Conservation (phyloP, 2,797 vertebrate genomes). For the Pachyuromys duprasi region DNA sequence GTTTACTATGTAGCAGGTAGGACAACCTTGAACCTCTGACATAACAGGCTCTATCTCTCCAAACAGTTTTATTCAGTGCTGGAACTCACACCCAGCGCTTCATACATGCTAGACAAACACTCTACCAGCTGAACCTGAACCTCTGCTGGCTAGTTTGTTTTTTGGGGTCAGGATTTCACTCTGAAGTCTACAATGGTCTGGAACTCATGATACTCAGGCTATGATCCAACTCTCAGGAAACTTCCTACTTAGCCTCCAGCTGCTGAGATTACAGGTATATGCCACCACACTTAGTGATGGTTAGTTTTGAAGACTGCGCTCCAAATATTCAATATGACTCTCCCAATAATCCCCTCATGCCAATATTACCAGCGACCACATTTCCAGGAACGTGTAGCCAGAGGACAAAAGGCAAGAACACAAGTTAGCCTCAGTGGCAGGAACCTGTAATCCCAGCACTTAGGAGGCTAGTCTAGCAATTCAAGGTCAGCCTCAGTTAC, state of each 20-base stretch:
- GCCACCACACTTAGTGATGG: neutral
- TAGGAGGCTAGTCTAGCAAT: neutral
- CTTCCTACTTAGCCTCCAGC: neutral
- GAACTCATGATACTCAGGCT: neutral
- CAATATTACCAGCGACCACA: neutral
- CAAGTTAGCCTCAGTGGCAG: neutral
- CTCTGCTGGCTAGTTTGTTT: neutral
- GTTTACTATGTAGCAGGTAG: neutral
- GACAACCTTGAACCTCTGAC: neutral
- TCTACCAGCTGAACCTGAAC: neutral
- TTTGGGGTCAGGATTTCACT: neutral
- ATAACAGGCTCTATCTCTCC: neutral
- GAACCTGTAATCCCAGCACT: neutral
- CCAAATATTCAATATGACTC: constrained; percentile 43
- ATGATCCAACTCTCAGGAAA: neutral
- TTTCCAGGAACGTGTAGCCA: constrained; percentile 33
- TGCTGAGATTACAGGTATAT: neutral
- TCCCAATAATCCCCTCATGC: neutral
- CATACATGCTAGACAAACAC: neutral
- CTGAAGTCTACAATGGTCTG: neutral
- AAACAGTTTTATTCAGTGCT: neutral
- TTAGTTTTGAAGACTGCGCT: constrained; percentile 26
- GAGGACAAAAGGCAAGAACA: neutral
- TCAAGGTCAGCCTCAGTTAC: neutral
- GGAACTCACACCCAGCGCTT: neutral